Base-by-base conservation (phyloP, 2,113 vertebrate genomes). In the Catharus minimus region DNA sequence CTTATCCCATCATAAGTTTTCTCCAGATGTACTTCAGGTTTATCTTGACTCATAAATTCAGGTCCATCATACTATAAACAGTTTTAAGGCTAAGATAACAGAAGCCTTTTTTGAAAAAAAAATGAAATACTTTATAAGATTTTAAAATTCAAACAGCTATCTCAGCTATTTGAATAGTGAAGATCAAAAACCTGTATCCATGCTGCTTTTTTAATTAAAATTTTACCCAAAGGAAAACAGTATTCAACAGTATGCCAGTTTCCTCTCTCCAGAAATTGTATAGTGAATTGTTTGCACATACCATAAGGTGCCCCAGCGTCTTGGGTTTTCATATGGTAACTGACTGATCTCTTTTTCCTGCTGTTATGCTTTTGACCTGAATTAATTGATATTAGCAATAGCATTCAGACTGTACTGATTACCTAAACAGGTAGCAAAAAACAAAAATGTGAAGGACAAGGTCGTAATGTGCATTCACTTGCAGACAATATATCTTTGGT, bases 131-230 rank as follows among this genome's bases (percentile, higher is more conserved):
- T 89, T 91, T 76, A 33, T 77, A 88, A 93, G 82, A 83, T 95
- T 97, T 98, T 97, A 97, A 98, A 96, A 98, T 98, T 97, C 97
- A 96, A 94, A 94, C 79, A 92, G 95, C 90, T 97, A 96, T 96
- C 95, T 97, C 86, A 92, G 90, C 81, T 96, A 89, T 94, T 96
- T 97, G 95, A 98, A 98, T 97, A 97, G 95, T 95, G 93, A 96
- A 65, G 53, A 96, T 97, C 95, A 96, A 92, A 98, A 98, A 97
- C 97, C 94, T 96, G 96, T 95, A 97, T 97, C 96, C 97, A 97
- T 97, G 97, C 97, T 97, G 98, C 95, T 97, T 97, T 98, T 97
- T 98, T 98, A 98, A 98, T 98, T 98, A 98, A 98, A 98, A 97
- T 93, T 95, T 95, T 98, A 98, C 98, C 98, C 98, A 97, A 95